Evolutionary conservation across 2,113 vertebrate genomes (phyloP).

Genomic region (Promerops cafer): DNA sequence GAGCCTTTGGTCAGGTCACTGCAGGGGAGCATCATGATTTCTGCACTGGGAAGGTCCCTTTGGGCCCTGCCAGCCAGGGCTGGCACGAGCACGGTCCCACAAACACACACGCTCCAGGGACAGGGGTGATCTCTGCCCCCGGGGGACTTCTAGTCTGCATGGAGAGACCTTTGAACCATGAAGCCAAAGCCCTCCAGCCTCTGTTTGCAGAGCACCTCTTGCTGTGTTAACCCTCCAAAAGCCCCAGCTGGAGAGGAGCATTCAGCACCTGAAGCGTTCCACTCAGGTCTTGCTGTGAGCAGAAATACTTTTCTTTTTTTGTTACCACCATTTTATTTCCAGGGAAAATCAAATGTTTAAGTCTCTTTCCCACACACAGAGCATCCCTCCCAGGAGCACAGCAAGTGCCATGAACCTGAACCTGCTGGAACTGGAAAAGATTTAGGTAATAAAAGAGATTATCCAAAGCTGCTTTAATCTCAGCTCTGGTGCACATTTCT

Average conservation of each 20-base stretch:
- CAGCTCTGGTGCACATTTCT: background rate
- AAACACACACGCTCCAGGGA: background rate
- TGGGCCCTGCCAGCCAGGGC: background rate
- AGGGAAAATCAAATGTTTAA: background rate
- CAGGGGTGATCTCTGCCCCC: background rate
- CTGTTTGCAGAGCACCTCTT: constrained; percentile 16
- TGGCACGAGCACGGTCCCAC: background rate
- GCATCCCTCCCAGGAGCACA: background rate
- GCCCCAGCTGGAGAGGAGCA: background rate
- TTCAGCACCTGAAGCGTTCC: background rate
- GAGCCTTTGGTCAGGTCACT: background rate
- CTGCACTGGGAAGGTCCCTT: background rate
- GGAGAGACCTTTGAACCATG: background rate
- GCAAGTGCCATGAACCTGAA: background rate
- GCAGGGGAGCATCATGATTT: background rate
- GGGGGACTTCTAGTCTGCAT: background rate
- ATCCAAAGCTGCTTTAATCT: constrained; percentile 33
- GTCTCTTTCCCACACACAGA: background rate
- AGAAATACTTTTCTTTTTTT: background rate
- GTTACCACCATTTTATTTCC: background rate
- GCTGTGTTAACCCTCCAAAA: background rate
- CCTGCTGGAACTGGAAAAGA: background rate
- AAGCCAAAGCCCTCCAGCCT: background rate
- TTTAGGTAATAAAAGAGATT: constrained; percentile 24
- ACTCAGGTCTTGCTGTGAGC: background rate